A percentile compares a stretch with the other conserved stretches of the same genome.
Evolutionary conservation across 2,113 vertebrate species (phyloP).

Genomic region (rat (Rattus norvegicus)): DNA sequence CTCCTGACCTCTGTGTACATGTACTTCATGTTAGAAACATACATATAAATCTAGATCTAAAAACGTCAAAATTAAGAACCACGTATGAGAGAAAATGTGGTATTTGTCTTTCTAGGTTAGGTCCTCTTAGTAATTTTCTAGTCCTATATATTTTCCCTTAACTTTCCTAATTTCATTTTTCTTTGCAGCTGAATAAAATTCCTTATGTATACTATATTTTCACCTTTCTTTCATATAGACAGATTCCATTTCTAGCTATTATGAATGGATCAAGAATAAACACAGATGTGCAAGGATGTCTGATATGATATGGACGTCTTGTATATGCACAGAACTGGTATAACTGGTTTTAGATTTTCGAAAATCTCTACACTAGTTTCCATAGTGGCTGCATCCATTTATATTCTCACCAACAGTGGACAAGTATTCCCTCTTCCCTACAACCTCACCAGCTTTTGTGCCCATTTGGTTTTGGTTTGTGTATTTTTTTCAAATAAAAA

Average conservation of each 20-base stretch:
- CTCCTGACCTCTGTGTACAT: background rate
- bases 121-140: background rate
- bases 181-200: background rate
- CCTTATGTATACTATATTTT: background rate
- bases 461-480: background rate
- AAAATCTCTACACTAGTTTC: background rate
- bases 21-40: background rate
- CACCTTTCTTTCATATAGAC: background rate
- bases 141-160: background rate
- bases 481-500: background rate
- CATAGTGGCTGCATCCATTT: background rate
- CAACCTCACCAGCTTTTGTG: background rate
- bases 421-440: background rate
- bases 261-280: background rate
- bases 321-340: background rate
- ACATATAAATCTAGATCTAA: background rate
- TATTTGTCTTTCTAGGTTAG: background rate
- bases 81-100: background rate
- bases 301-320: background rate
- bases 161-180: background rate
- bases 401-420: background rate
- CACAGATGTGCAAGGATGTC: background rate
- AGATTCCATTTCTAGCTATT: background rate
- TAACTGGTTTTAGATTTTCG: background rate
- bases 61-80: background rate